Base-by-base conservation (phyloP, 2,888 invertebrate genomes). In the Noctuana brunneofusca region DNA sequence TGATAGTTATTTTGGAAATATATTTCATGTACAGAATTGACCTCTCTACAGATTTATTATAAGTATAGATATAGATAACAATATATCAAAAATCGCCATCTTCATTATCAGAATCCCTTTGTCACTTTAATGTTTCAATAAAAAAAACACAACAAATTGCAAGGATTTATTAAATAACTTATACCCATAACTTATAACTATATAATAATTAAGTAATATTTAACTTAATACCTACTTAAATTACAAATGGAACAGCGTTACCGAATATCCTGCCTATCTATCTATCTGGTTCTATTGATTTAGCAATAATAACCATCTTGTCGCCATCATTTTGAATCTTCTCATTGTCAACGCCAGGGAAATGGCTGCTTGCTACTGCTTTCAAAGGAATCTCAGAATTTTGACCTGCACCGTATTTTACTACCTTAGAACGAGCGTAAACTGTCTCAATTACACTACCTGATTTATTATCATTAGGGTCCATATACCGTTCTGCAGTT, bases 401-500 rank as follows among this genome's bases (percentile, higher is more conserved):
- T 54, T 63, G 27, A 16, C 50, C 46, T 68, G 64, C n/a, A 72
- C 80, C 79, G 65, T 88, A 89, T 62, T 78, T 87, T 0, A 71
- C 79, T 3, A 90, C 87, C 75, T 83, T 90, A 0, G 89, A 87
- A 49, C 73, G 78, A 0, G 84, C 87, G 60, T 68, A 84, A 0
- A 84, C 75, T 1, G 89, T 90, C 75, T 89, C 88, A 9, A 75
- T 68, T 11, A 68, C 48, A 49, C 68, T 68, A 49, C 63, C 20
- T 20, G 49, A 12, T 30, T 35, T 63, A 38, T 14, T 38, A 16
- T 50, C n/a, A 43, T 65, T 54, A 12, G 35, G n/a, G 0, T 38
- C n/a, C 3, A 22, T 2, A 22, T 48, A 35, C 14, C 20, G 50
- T 8, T 22, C 38, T 3, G 41, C 20, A 0, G 12, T 20, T 38